These are phyloP conservation scores for Falco peregrinus DNA, from an alignment of 2,797 vertebrate species.

Conservation along the genomic window DNA sequence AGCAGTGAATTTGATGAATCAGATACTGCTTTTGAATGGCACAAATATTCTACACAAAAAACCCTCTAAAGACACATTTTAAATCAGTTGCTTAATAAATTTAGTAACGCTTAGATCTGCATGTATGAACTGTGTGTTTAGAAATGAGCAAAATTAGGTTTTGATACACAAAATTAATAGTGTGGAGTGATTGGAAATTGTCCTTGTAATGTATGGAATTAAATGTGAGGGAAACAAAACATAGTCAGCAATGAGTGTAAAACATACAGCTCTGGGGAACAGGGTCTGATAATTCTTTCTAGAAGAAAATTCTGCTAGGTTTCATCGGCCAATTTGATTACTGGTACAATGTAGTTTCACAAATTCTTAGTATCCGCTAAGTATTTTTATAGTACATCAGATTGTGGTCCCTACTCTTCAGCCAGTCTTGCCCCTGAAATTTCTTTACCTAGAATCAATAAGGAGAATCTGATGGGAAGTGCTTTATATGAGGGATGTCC, in stretches of 20 bases:
- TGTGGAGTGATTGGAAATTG: background rate
- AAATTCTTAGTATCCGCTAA: background rate
- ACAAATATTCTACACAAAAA: background rate
- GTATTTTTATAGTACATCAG: background rate
- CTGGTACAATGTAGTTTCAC: background rate
- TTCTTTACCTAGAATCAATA: background rate
- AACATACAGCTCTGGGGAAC: background rate
- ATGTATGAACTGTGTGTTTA: background rate
- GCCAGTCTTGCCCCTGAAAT: background rate
- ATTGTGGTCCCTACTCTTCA: background rate
- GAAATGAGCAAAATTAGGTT: background rate
- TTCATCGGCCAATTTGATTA: background rate
- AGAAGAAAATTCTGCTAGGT: background rate
- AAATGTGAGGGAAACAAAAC: background rate
- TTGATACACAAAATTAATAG: background rate
- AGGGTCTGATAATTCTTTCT: background rate
- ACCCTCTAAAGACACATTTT: background rate
- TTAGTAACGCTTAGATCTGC: background rate
- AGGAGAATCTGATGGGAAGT: background rate
- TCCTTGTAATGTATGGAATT: background rate
- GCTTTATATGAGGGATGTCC: background rate
- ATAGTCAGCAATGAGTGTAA: background rate
- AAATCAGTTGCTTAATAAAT: background rate
- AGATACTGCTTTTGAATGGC: background rate
- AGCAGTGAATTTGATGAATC: background rate